Conservation (phyloP, 2,113 vertebrate species). For the Ramphastos sulfuratus region DNA sequence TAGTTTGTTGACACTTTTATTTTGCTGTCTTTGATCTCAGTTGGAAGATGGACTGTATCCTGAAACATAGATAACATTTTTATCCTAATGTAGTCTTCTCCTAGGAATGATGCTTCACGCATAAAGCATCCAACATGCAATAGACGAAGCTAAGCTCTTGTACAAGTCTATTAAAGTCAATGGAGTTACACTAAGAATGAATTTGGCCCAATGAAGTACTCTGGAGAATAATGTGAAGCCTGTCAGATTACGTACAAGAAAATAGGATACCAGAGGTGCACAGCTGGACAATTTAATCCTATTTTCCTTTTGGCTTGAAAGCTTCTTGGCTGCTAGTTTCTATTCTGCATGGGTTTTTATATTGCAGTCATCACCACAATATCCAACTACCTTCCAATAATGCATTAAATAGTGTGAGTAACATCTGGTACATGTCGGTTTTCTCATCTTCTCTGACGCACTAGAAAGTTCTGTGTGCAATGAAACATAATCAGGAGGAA, state of each 20-base stretch:
- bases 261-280: not conserved
- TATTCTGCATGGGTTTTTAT: not conserved
- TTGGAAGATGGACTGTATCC: not conserved
- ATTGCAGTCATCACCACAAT: not conserved
- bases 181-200: not conserved
- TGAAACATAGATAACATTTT: not conserved
- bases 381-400: not conserved
- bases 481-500: not conserved
- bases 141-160: not conserved
- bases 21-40: not conserved
- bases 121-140: not conserved
- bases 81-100: not conserved
- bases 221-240: not conserved
- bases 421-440: not conserved
- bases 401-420: not conserved
- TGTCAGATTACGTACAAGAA: not conserved
- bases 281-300: not conserved
- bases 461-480: not conserved
- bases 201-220: not conserved
- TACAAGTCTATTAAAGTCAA: not conserved
- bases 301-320: not conserved
- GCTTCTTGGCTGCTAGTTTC: not conserved
- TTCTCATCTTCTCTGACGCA: not conserved
- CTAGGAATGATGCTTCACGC: not conserved
- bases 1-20: not conserved